Percentiles rank a stretch among this genome's conserved stretches.
Evolutionary conservation across 2,888 invertebrate genomes (phyloP).

Genomic region (Euphydryas editha): DNA sequence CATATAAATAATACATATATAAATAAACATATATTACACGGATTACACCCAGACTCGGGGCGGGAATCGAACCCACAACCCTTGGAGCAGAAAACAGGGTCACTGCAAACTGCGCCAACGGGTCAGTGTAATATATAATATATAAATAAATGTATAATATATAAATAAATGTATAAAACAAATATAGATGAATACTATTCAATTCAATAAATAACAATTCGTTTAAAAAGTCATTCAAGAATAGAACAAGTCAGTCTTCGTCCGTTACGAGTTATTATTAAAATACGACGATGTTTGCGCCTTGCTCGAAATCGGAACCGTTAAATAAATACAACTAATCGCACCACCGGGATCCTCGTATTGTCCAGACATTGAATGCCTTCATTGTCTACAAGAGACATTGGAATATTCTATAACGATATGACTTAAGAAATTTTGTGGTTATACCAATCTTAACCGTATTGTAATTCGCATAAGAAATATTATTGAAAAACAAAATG

Average conservation of each 20-base stretch:
- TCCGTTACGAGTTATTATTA: slow-evolving; percentile 40
- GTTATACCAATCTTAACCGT: slow-evolving; percentile 46
- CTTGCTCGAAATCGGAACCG: slow-evolving; percentile 61
- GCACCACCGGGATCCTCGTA: slow-evolving; percentile 60
- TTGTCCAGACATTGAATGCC: slow-evolving; percentile 76
- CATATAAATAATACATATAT: no score
- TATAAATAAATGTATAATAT: not conserved
- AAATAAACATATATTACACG: no score
- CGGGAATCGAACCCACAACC: no score
- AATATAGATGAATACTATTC: not conserved
- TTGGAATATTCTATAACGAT: slow-evolving; percentile 41
- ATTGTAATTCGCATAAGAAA: slow-evolving; percentile 44
- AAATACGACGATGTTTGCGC: slow-evolving; percentile 43
- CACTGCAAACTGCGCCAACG: no score
- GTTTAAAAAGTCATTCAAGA: slow-evolving; percentile 24
- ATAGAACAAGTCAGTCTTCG: slow-evolving; percentile 28
- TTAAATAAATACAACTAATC: slow-evolving; percentile 77
- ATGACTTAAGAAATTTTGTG: slow-evolving; percentile 46
- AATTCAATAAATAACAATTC: not conserved
- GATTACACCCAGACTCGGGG: no score
- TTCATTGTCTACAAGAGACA: slow-evolving; percentile 64
- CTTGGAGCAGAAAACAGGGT: no score
- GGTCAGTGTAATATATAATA: no score
- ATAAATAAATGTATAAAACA: not conserved
- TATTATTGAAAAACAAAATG: slow-evolving; percentile 42